Evolutionary conservation across 2,113 vertebrate genomes (phyloP).

Genomic region (Prunella himalayana): DNA sequence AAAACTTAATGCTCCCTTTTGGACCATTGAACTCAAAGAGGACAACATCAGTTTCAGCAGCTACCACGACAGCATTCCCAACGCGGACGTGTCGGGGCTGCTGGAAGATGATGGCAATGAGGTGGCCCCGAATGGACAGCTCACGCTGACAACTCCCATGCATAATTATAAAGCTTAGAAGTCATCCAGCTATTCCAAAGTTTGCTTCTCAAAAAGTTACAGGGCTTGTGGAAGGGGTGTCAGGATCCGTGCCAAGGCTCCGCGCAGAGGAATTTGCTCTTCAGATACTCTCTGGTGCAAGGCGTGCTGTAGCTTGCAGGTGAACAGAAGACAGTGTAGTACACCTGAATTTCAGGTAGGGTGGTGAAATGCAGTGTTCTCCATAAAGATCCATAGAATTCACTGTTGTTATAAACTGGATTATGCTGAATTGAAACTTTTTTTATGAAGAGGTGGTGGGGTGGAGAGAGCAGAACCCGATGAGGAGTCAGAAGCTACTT

Average conservation of each 20-base stretch:
- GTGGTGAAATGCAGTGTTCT: slow-evolving; percentile 12
- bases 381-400: slow-evolving; percentile 29
- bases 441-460: slow-evolving; percentile 33
- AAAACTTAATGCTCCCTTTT: slow-evolving; percentile 98
- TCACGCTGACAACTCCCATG: slow-evolving; percentile 86
- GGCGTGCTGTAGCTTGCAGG: slow-evolving; percentile 30
- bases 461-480: neutral
- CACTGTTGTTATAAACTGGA: slow-evolving; percentile 34
- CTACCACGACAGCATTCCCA: slow-evolving; percentile 98
- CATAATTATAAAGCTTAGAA: slow-evolving; percentile 87
- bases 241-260: neutral
- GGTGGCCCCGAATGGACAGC: slow-evolving; percentile 90
- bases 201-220: neutral
- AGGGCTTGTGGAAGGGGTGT: slow-evolving; percentile 2
- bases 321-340: neutral
- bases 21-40: slow-evolving; percentile 98
- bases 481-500: slow-evolving; percentile 16
- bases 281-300: neutral
- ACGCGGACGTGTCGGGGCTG: slow-evolving; percentile 90
- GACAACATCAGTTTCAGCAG: slow-evolving; percentile 99
- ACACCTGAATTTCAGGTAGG: slow-evolving; percentile 16
- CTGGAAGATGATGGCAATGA: slow-evolving; percentile 91
- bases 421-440: slow-evolving; percentile 21
- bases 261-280: neutral
- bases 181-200: neutral